A percentile compares a stretch with the other conserved stretches of the same genome.
Evolutionary conservation across 2,888 invertebrate genomes (phyloP).

Genomic region (Eristalis tenax): DNA sequence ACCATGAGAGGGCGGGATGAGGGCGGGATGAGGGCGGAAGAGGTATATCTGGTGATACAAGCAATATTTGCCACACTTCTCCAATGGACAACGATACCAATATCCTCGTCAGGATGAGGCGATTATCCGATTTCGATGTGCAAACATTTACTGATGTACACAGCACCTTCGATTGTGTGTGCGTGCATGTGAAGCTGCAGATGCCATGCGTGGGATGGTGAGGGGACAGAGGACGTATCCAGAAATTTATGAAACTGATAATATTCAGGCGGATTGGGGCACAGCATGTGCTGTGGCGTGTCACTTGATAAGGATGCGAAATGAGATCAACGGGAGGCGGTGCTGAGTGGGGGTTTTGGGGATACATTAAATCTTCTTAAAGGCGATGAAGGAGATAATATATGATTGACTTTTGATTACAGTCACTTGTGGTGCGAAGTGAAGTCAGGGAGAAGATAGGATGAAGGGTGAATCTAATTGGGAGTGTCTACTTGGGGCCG

Average conservation of each 20-base stretch:
- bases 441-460: too few relatives aligned
- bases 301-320: not conserved
- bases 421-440: not conserved
- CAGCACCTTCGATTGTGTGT: constrained; percentile 4
- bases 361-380: not conserved
- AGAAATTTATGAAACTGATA: not conserved
- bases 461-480: too few relatives aligned
- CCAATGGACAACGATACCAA: not conserved
- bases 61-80: not conserved
- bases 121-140: constrained; percentile 4
- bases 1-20: not conserved
- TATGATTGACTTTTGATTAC: not conserved
- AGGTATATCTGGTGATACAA: not conserved
- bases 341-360: not conserved
- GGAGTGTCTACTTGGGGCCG: too few relatives aligned
- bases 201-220: not conserved
- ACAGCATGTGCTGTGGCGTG: not conserved
- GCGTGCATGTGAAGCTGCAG: not conserved
- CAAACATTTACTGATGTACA: constrained; percentile 12
- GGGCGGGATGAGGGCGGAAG: not conserved
- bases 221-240: not conserved
- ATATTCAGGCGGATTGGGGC: not conserved
- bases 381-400: not conserved
- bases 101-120: not conserved
- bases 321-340: not conserved